Percentiles rank a stretch among this genome's conserved stretches.
These are phyloP conservation scores for Dasyornis broadbenti DNA, from an alignment of 2,113 vertebrate species.

Conservation along the genomic window DNA sequence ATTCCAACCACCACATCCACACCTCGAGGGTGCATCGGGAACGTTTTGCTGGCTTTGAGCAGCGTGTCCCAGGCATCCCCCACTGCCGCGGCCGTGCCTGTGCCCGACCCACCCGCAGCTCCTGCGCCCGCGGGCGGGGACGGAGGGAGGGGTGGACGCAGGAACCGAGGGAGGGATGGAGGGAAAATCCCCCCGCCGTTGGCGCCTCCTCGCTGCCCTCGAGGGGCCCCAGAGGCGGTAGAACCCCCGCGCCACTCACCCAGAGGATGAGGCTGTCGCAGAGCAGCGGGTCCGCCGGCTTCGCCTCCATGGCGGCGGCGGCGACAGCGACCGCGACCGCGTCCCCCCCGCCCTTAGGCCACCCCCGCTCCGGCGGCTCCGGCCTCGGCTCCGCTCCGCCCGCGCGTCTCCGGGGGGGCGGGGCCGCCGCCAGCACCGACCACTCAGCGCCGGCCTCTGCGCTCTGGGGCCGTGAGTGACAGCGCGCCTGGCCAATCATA, in stretches of 20 bases:
- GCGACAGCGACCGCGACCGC: background rate
- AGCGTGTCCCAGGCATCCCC: background rate
- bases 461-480: background rate
- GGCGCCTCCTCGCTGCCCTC: background rate
- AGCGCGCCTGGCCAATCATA: rapidly evolving
- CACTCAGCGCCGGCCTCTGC: background rate
- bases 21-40: rapidly evolving
- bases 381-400: background rate
- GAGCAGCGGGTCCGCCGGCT: conserved; percentile 46
- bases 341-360: background rate
- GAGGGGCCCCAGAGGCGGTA: background rate
- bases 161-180: background rate
- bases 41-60: rapidly evolving
- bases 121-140: background rate
- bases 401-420: background rate
- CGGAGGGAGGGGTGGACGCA: background rate
- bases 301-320: conserved; percentile 56
- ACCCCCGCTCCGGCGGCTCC: background rate
- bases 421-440: rapidly evolving
- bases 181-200: no score
- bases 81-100: rapidly evolving
- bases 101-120: background rate
- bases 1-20: background rate
- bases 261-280: conserved; percentile 78
- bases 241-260: conserved; percentile 53